phyloP scores from a whole-genome alignment of 1,140 invertebrate genomes.

The Drosophila novamexicana region DNA sequence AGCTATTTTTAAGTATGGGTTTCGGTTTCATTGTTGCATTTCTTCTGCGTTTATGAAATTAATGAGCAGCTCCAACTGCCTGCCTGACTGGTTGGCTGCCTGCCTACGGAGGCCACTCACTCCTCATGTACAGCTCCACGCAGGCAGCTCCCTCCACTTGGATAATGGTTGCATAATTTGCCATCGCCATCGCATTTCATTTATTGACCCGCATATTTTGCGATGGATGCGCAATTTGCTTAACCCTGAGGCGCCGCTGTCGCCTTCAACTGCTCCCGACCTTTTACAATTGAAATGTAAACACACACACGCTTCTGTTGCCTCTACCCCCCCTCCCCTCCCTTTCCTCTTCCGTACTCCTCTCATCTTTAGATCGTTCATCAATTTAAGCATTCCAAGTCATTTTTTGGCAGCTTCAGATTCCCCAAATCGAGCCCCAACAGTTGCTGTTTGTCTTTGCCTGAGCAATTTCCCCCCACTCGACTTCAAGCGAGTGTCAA shows the following conservation, averaged over 20 bases:
- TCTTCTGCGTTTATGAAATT: conserved; percentile 81
- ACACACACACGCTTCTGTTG: conserved; percentile 46
- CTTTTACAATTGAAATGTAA: conserved; percentile 79
- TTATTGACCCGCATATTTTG: conserved; percentile 79
- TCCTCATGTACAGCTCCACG: background rate
- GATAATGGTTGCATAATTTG: conserved; percentile 67
- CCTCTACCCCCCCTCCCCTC: background rate
- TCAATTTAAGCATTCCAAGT: conserved; percentile 42
- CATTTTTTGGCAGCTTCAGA: conserved; percentile 25
- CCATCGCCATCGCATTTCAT: conserved; percentile 49
- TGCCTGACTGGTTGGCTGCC: conserved; percentile 22
- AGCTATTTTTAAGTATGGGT: conserved; percentile 82
- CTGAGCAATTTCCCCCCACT: conserved; percentile 27
- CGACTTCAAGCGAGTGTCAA: conserved; percentile 48
- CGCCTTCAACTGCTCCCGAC: conserved; percentile 47
- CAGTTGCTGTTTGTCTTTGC: conserved; percentile 40
- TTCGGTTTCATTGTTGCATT: conserved; percentile 83
- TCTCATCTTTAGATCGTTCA: conserved; percentile 12
- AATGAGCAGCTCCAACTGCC: conserved; percentile 68
- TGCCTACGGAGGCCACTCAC: conserved; percentile 4
- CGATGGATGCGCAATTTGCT: conserved; percentile 57
- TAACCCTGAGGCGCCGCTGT: conserved; percentile 58
- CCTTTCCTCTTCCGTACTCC: background rate
- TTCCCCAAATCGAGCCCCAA: conserved; percentile 18
- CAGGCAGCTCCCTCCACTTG: background rate